phyloP scores from a whole-genome alignment of 2,888 invertebrate genomes.

The Tanypteryx hageni region DNA sequence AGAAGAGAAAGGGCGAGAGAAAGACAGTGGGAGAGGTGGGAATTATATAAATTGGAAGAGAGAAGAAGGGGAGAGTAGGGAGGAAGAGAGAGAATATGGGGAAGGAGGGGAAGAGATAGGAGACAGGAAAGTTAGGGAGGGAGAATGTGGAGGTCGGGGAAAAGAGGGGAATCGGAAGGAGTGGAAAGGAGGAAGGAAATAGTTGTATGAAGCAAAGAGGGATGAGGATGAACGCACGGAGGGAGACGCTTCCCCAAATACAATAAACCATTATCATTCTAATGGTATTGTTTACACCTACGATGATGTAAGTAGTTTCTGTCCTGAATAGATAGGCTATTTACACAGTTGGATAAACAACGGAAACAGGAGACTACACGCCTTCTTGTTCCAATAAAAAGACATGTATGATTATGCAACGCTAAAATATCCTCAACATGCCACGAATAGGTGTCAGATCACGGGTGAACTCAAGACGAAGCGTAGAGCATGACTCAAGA shows the following conservation, averaged over 20 bases:
- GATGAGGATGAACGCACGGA: background rate
- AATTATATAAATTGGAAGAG: too few relatives aligned
- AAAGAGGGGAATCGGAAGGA: too few relatives aligned
- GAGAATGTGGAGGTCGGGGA: too few relatives aligned
- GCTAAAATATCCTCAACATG: background rate
- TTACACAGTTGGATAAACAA: slow-evolving; percentile 25
- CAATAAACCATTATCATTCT: slow-evolving; percentile 17
- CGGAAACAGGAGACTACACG: background rate
- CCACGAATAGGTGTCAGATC: background rate
- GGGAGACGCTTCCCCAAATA: background rate
- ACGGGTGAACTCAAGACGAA: too few relatives aligned
- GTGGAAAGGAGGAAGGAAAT: background rate
- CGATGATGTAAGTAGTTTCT: slow-evolving; percentile 5
- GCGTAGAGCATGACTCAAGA: too few relatives aligned
- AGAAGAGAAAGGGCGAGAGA: too few relatives aligned
- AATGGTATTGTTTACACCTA: background rate
- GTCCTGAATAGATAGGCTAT: background rate
- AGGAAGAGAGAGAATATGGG: too few relatives aligned
- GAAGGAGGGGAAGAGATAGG: too few relatives aligned
- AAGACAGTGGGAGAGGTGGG: too few relatives aligned
- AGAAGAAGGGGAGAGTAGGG: too few relatives aligned
- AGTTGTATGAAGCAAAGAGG: background rate
- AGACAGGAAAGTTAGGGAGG: too few relatives aligned
- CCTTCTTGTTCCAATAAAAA: background rate
- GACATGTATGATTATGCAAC: background rate